These are phyloP conservation scores for Perizoma flavofasciatum DNA, from an alignment of 2,888 invertebrate genomes.

Conservation along the genomic window DNA sequence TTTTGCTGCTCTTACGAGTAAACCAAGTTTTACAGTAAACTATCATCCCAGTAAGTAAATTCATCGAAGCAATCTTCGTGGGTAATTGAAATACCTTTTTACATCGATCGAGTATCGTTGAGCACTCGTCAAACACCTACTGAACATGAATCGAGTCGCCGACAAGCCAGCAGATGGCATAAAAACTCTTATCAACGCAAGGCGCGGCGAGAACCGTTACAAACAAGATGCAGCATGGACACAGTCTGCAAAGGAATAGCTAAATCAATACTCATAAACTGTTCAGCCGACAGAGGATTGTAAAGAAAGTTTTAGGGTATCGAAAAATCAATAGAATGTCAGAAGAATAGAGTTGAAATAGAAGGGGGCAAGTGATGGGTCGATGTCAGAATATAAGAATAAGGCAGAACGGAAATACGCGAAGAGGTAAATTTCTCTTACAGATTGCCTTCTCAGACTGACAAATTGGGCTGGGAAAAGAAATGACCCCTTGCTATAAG, in stretches of 20 bases:
- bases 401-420: too few relatives aligned
- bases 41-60: not conserved
- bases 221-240: conserved; percentile 26
- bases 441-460: too few relatives aligned
- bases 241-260: conserved; percentile 8
- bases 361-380: too few relatives aligned
- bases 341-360: too few relatives aligned
- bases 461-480: too few relatives aligned
- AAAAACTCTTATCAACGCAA: conserved; percentile 27
- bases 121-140: conserved; percentile 18
- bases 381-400: too few relatives aligned
- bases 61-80: conserved; percentile 5
- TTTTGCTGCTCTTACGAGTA: too few relatives aligned
- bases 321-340: too few relatives aligned
- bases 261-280: not conserved
- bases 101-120: conserved; percentile 9
- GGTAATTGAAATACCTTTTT: conserved; percentile 14
- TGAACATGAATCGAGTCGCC: conserved; percentile 24
- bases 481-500: too few relatives aligned
- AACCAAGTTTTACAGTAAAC: too few relatives aligned
- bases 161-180: conserved; percentile 16
- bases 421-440: too few relatives aligned
- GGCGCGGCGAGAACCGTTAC: conserved; percentile 49
- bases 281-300: not conserved
- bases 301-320: too few relatives aligned